Evolutionary conservation across 2,113 vertebrate species (phyloP).

Genomic region (Dolichallabes microphthalmus): DNA sequence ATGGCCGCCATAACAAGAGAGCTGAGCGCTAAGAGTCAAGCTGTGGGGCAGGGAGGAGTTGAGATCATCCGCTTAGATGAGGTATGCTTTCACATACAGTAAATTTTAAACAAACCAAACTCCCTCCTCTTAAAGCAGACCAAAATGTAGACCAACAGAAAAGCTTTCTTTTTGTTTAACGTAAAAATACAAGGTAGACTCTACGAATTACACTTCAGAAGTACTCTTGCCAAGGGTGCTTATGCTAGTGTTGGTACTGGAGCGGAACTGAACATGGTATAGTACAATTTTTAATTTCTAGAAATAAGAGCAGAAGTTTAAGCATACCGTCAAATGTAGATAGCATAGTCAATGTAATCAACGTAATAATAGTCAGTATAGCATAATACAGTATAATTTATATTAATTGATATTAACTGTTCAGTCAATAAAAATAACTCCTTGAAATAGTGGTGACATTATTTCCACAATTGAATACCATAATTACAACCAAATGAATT

Average conservation of each 20-base stretch:
- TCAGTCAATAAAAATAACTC: too few species aligned
- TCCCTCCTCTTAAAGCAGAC: too few species aligned
- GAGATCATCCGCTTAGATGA: constrained; percentile 85
- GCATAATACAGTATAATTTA: too few species aligned
- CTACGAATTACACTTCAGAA: neutral
- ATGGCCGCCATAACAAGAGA: constrained; percentile 77
- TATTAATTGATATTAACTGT: too few species aligned
- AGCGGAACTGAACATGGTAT: neutral
- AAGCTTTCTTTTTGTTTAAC: neutral
- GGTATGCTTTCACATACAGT: constrained; percentile 65
- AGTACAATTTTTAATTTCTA: neutral
- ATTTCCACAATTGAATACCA: too few species aligned
- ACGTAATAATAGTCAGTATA: too few species aligned
- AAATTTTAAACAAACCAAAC: too few species aligned
- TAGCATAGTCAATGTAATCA: too few species aligned
- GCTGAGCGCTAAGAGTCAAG: constrained; percentile 78
- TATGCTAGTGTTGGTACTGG: neutral
- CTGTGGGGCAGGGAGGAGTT: constrained; percentile 73
- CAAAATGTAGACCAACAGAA: too few species aligned
- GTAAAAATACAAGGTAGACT: neutral
- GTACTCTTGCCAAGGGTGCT: neutral
- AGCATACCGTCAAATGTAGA: neutral
- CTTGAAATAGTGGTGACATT: too few species aligned
- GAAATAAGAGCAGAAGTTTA: neutral
- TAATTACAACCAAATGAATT: too few species aligned